These are phyloP conservation scores for Phaethornis superciliosus DNA, from an alignment of 2,113 vertebrate species.

Conservation along the genomic window DNA sequence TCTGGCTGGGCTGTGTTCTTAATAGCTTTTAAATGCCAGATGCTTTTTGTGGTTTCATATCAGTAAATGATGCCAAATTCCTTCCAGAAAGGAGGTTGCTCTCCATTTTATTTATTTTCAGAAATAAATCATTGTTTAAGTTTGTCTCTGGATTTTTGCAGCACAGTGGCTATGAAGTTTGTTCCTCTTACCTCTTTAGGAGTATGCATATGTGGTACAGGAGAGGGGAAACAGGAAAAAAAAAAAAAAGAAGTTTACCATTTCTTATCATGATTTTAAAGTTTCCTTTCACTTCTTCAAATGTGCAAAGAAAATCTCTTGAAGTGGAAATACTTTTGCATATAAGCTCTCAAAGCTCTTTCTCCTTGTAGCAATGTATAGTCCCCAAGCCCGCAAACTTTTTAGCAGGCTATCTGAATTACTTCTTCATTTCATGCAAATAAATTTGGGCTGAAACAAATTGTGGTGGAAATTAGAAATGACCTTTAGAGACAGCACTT, in stretches of 20 bases:
- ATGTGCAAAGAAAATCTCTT: background rate
- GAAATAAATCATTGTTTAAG: background rate
- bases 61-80: background rate
- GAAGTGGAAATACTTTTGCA: background rate
- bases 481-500: slow-evolving; percentile 1
- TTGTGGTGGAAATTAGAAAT: slow-evolving; percentile 40
- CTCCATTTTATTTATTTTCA: background rate
- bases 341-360: background rate
- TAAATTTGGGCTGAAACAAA: background rate
- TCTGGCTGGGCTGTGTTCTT: background rate
- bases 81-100: background rate
- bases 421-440: slow-evolving; percentile 6
- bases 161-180: background rate
- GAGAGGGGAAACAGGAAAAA: background rate
- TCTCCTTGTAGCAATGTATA: background rate
- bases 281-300: background rate
- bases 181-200: background rate
- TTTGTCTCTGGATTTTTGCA: background rate
- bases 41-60: background rate
- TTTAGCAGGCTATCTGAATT: background rate
- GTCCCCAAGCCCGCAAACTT: background rate
- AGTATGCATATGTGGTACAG: background rate
- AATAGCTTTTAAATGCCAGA: background rate
- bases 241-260: background rate
- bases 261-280: background rate